Percentiles rank a stretch among this genome's conserved stretches.
Conservation (phyloP, 2,888 invertebrate species). For the Ophion ellenae region DNA sequence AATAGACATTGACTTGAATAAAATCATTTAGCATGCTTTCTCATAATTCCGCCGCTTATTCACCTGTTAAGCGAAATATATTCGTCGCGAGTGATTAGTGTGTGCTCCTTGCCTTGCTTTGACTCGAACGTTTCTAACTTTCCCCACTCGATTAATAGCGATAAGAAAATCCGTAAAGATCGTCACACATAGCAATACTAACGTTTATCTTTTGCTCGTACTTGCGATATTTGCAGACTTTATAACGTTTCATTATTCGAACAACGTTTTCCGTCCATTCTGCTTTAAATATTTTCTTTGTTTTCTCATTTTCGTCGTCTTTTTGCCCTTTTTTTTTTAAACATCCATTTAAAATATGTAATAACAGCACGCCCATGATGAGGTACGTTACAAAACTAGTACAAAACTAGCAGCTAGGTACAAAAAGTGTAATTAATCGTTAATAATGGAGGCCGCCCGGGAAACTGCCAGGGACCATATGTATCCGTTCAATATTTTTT, state of each 20-base stretch:
- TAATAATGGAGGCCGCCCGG: conserved; percentile 79
- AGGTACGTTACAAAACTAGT: conserved; percentile 86
- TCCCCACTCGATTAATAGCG: neutral
- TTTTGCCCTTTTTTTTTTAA: conserved; percentile 68
- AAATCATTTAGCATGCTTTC: too few species aligned
- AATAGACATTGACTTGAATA: too few species aligned
- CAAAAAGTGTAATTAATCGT: conserved; percentile 83
- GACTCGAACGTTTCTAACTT: neutral
- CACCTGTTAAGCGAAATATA: neutral
- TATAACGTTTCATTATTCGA: conserved; percentile 66
- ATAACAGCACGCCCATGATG: conserved; percentile 81
- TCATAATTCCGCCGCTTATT: neutral
- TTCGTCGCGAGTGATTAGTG: neutral
- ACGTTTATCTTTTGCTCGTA: neutral
- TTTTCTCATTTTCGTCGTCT: conserved; percentile 19
- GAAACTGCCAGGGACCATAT: conserved; percentile 79
- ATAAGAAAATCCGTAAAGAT: neutral
- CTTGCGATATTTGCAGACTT: too few species aligned
- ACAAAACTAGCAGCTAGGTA: conserved; percentile 87
- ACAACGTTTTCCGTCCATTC: conserved; percentile 63
- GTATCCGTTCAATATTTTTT: conserved; percentile 54
- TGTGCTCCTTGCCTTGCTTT: neutral
- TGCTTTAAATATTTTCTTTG: conserved; percentile 14
- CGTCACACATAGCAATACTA: conserved; percentile 16
- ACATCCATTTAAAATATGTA: conserved; percentile 81